phyloP scores from a whole-genome alignment of 2,888 invertebrate species.

The Drosophila basisetae region DNA sequence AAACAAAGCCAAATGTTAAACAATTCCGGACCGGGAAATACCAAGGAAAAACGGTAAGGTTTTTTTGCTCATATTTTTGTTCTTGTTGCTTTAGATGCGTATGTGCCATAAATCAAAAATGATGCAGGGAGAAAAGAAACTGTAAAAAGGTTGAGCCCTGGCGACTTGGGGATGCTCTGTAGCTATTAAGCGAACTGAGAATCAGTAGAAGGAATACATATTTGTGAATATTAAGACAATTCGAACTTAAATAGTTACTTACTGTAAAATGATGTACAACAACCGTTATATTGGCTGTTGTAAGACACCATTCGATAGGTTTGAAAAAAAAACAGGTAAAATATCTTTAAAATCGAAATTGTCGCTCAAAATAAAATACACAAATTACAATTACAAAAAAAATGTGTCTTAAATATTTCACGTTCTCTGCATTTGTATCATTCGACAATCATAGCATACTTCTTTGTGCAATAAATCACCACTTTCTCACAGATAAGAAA shows the following conservation, averaged over 20 bases:
- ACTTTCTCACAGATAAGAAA: background rate
- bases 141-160: background rate
- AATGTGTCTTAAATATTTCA: background rate
- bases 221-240: background rate
- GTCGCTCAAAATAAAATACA: background rate
- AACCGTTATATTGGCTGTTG: background rate
- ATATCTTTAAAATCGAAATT: background rate
- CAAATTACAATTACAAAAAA: background rate
- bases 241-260: background rate
- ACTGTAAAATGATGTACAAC: background rate
- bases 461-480: background rate
- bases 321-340: background rate
- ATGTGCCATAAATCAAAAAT: conserved; percentile 71
- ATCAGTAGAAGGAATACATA: background rate
- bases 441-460: background rate
- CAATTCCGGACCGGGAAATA: conserved; percentile 26
- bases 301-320: background rate
- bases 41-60: conserved; percentile 32
- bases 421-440: background rate
- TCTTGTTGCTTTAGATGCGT: conserved; percentile 38
- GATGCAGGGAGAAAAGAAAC: conserved; percentile 47
- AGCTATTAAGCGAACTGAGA: background rate
- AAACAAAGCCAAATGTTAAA: conserved; percentile 40
- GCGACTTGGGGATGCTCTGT: conserved; percentile 30
- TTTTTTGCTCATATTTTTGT: conserved; percentile 9